These are phyloP conservation scores for Pangasius larnaudii DNA, from an alignment of 2,797 vertebrate species.

Conservation along the genomic window DNA sequence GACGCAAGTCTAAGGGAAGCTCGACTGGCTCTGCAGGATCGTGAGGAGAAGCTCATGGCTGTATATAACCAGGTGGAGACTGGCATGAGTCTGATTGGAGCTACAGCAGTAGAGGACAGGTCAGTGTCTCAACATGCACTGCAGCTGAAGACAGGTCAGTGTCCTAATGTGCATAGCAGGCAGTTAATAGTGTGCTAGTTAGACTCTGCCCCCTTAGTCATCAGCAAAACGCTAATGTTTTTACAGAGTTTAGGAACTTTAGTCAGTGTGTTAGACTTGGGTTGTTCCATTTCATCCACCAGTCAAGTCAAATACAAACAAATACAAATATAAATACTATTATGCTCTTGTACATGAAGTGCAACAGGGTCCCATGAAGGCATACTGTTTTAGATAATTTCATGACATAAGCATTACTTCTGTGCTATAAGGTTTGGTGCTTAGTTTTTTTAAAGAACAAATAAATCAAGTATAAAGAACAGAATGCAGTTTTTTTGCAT, in stretches of 20 bases:
- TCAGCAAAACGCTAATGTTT: not conserved
- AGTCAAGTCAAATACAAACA: not conserved
- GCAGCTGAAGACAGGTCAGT: too few relatives aligned
- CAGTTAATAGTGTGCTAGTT: not conserved
- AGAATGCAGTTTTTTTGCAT: not conserved
- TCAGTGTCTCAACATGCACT: slow-evolving; percentile 61
- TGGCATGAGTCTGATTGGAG: slow-evolving; percentile 92
- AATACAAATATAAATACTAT: not conserved
- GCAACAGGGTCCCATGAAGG: not conserved
- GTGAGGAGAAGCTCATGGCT: slow-evolving; percentile 89
- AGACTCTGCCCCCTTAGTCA: not conserved
- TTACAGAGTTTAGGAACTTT: not conserved
- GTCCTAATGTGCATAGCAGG: not conserved
- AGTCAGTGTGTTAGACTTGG: not conserved
- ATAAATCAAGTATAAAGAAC: not conserved
- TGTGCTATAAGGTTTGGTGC: not conserved
- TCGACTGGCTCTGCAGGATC: slow-evolving; percentile 89
- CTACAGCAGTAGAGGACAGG: slow-evolving; percentile 97
- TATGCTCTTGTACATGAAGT: not conserved
- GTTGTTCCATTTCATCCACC: not conserved
- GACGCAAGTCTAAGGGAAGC: slow-evolving; percentile 84
- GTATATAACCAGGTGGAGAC: slow-evolving; percentile 92
- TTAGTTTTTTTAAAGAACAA: not conserved
- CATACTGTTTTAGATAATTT: not conserved
- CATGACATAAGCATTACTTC: not conserved